Evolutionary conservation across 2,113 vertebrate genomes (phyloP).

Genomic region (Saguinus imperator): DNA sequence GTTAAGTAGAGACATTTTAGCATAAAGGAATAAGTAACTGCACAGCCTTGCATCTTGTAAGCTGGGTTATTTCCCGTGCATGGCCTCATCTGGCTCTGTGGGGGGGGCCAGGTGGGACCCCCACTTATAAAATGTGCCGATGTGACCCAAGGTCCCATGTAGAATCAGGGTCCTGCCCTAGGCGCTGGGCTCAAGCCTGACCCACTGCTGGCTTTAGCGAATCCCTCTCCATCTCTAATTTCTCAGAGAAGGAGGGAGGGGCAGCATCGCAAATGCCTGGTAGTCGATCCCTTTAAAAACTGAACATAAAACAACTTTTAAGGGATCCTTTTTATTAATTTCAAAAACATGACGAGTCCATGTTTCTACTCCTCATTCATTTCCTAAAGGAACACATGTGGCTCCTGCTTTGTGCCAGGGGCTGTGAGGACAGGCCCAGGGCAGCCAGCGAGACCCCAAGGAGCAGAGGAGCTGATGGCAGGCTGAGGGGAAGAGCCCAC

Average conservation of each 20-base stretch:
- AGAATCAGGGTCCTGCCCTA: neutral
- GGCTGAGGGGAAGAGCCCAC: neutral
- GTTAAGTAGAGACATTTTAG: neutral
- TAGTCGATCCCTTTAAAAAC: neutral
- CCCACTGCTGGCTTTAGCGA: accelerated
- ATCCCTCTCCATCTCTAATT: neutral
- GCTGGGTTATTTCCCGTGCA: neutral
- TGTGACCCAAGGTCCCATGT: accelerated
- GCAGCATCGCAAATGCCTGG: neutral
- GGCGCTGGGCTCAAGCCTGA: accelerated
- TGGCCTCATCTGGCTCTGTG: accelerated
- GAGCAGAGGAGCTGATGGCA: neutral
- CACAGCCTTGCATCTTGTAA: accelerated
- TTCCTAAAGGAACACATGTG: accelerated
- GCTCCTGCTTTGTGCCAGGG: neutral
- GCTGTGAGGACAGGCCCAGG: neutral
- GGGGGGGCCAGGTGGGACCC: neutral
- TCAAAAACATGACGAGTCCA: accelerated
- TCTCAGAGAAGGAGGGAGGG: accelerated
- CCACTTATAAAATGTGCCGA: accelerated
- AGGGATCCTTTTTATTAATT: neutral
- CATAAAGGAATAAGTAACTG: neutral
- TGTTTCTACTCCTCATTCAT: accelerated
- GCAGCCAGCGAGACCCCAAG: no score
- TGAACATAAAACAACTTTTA: neutral